Evolutionary conservation across 2,113 vertebrate species (phyloP), one percentile per base, ranked within the genome.

Genomic region (Cervus canadensis): DNA sequence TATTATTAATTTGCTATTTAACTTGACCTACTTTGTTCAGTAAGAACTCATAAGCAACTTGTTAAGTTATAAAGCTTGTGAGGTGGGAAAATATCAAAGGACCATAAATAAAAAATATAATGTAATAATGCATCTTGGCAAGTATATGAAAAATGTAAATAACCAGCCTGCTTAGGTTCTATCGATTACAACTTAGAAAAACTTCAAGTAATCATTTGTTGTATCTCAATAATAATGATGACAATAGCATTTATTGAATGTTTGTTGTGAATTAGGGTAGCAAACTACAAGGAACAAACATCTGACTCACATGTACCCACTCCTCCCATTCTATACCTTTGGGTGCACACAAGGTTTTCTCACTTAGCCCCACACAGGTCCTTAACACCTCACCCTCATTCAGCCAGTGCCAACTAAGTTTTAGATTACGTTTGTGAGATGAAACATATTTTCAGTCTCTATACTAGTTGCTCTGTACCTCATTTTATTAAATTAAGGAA

Each of bases 31-130:
- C 93, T 92, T 96, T 93, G 40, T 95, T 97, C n/a, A 95, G 28
- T 76, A 45, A 96, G 67, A 92, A 78, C 1, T 64, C 45, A 3
- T 40, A 45, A 91, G n/a, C 17, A 89, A 26, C 19, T 94, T 88
- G 74, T 50, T 96, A 59, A 91, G 89, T 92, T 81, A 23, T 30
- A 97, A 97, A 87, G 52, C 28, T 60, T 95, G 21, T 30, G 67
- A 96, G 59, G 92, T 3, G 76, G 7, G 43, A 86, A 98, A 98
- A 97, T 76, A 28, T 6, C 43, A 95, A 96, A 84, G 60, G 40
- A 8, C 19, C 25, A 95, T 4, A 81, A 76, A 43, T 52, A 95
- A 0, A 0, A 86, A 91, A 36, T 85, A 64, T 33, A 81, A 71
- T 64, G 76, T 43, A 83, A 78, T 81, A 96, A 95, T 79, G 7